Evolutionary conservation across 2,888 invertebrate species (phyloP).

Genomic region (Sepioteuthis lessoniana): DNA sequence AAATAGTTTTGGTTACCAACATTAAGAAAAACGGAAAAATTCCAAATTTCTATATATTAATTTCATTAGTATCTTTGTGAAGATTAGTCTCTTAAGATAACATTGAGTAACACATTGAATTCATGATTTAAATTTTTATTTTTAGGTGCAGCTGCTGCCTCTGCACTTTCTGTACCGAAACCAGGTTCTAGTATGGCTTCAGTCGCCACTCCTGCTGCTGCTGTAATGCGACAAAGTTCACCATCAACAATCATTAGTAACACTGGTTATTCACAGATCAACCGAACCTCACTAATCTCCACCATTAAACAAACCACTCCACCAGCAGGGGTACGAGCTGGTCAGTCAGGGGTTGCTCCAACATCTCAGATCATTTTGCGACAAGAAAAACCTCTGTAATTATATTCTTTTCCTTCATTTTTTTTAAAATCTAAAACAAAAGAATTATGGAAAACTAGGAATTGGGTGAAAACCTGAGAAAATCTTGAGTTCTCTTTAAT

Average conservation of each 20-base stretch:
- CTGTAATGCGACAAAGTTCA: slow-evolving; percentile 13
- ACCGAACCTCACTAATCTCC: slow-evolving; percentile 39
- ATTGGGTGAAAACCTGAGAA: background rate
- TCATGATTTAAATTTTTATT: background rate
- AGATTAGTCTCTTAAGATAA: too few relatives aligned
- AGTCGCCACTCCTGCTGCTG: background rate
- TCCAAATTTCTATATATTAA: too few relatives aligned
- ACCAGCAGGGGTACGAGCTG: background rate
- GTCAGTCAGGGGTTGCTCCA: background rate
- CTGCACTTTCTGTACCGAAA: slow-evolving; percentile 45
- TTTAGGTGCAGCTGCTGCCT: slow-evolving; percentile 43
- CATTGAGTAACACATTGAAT: too few relatives aligned
- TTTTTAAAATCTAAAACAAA: too few relatives aligned
- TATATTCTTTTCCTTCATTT: too few relatives aligned
- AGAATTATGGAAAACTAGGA: too few relatives aligned
- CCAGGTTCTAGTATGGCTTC: slow-evolving; percentile 24
- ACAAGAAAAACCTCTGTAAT: slow-evolving; percentile 41
- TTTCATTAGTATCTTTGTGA: too few relatives aligned
- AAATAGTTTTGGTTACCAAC: too few relatives aligned
- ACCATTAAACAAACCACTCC: slow-evolving; percentile 12
- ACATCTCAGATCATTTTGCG: slow-evolving; percentile 43
- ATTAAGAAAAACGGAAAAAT: too few relatives aligned
- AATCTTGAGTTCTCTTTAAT: background rate
- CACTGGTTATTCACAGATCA: slow-evolving; percentile 36
- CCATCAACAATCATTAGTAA: slow-evolving; percentile 12